Percentiles rank a stretch among this genome's conserved stretches.
Evolutionary conservation across 2,888 invertebrate genomes (phyloP).

Genomic region (Omphaloscelis lunosa): DNA sequence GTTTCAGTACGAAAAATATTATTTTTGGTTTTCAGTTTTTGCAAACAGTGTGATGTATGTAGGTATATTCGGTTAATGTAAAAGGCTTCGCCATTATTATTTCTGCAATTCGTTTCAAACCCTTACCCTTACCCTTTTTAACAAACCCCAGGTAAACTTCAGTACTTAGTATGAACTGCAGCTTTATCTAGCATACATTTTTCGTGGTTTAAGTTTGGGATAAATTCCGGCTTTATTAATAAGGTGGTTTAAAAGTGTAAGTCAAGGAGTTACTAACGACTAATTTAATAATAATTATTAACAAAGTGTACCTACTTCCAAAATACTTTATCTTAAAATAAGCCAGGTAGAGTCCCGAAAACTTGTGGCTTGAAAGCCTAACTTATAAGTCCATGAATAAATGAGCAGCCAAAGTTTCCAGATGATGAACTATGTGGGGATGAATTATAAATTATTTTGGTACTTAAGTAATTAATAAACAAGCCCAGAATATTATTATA

Average conservation of each 20-base stretch:
- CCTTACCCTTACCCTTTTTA: no score
- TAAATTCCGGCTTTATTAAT: background rate
- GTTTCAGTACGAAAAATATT: background rate
- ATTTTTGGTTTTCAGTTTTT: background rate
- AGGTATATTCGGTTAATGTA: no score
- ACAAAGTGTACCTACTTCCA: conserved; percentile 7
- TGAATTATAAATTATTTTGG: conserved; percentile 23
- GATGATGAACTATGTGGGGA: conserved; percentile 21
- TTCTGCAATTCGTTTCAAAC: no score
- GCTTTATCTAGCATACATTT: background rate
- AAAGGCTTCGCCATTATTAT: no score
- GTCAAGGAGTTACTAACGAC: conserved; percentile 3
- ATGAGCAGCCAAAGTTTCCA: conserved; percentile 37
- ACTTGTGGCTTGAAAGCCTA: conserved; percentile 30
- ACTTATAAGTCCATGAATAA: conserved; percentile 48
- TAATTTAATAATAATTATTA: conserved; percentile 23
- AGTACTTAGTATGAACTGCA: no score
- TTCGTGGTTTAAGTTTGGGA: background rate
- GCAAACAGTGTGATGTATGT: no score
- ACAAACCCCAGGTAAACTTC: no score
- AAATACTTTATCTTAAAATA: conserved; percentile 16
- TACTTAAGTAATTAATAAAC: conserved; percentile 16
- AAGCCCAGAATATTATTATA: conserved; percentile 10
- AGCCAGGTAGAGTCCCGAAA: conserved; percentile 20
- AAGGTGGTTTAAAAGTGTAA: conserved; percentile 6